Evolutionary conservation across 2,797 vertebrate species (phyloP), one percentile per base, ranked within the genome.

Genomic region (Loriculus beryllinus): DNA sequence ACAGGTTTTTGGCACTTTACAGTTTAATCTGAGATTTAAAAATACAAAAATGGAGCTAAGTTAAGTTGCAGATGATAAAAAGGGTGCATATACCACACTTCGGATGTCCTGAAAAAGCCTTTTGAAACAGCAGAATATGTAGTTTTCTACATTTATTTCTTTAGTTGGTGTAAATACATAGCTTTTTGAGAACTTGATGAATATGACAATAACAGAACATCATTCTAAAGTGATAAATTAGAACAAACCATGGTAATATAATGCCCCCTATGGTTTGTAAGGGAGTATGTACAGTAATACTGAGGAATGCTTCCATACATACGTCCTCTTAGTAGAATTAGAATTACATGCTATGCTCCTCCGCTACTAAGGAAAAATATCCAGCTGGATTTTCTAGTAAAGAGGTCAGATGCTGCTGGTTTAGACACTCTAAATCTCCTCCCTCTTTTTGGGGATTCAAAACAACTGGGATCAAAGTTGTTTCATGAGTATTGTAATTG

Each of bases 231-330:
- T 81, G 64, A 81, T 65, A 79, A 86, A 93, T 82, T 57, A 88
- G 60, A 86, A 86, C 77, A 65, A 93, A 88, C 68, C 42, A 28
- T 8, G 93, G 92, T 92, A 86, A 88, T 54, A 94, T 90, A 91
- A 97, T 92, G 93, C 93, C 93, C 96, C 88, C 96, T 97, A 96
- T n/a, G 86, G 91, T 94, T 92, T 95, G 81, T 79, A 64, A 88
- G 45, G 57, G 3, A 76, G 48, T n/a, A 96, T 81, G 49, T 85
- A 63, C 85, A 54, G 28, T 10, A 76, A 48, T 21, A 48, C 40
- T 62, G 43, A 65, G 76, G 79, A 86, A 42, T 19, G 39, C 9
- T 89, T 90, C 54, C 56, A 31, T 63, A 9, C 29, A 3, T 20
- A 39, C 25, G 57, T 79, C n/a, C 14, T 48, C 31, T 39, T 19